phyloP scores from a whole-genome alignment of 2,113 vertebrate species.

The Origma solitaria region DNA sequence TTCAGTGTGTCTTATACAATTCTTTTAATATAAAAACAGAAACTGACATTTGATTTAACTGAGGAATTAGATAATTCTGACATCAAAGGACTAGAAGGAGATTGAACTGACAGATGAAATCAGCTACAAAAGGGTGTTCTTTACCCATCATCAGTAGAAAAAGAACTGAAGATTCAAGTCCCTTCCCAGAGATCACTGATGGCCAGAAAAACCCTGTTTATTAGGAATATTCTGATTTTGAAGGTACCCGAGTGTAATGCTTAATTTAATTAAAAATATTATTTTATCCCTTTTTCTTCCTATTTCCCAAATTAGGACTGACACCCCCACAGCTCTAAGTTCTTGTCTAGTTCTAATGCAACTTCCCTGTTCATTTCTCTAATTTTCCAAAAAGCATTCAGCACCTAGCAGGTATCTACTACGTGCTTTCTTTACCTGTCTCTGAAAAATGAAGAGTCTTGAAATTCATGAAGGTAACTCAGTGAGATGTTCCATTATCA shows the following conservation, averaged over 20 bases:
- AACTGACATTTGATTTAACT: slow-evolving; percentile 36
- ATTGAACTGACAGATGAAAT: slow-evolving; percentile 3
- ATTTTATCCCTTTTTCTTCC: not conserved
- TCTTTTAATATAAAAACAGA: not conserved
- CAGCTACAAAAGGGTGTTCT: not conserved
- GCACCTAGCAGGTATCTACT: not conserved
- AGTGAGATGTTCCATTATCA: not conserved
- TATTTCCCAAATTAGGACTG: not conserved
- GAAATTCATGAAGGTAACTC: not conserved
- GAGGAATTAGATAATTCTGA: slow-evolving; percentile 45
- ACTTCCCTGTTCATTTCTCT: not conserved
- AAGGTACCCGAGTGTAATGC: not conserved
- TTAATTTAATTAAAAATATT: not conserved
- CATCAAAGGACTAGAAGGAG: slow-evolving; percentile 1
- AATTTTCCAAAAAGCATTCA: not conserved
- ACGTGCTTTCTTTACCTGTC: not conserved
- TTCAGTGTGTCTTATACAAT: not conserved
- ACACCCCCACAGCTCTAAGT: not conserved
- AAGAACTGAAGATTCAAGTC: not conserved
- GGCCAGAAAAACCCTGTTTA: not conserved
- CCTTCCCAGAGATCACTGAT: not conserved
- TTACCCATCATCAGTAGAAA: not conserved
- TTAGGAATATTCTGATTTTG: not conserved
- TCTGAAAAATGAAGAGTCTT: not conserved
- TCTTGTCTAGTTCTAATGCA: not conserved